Base-by-base conservation (phyloP, 53 echinoderm and acorn worm species). In the Mesocentrotus franciscanus region DNA sequence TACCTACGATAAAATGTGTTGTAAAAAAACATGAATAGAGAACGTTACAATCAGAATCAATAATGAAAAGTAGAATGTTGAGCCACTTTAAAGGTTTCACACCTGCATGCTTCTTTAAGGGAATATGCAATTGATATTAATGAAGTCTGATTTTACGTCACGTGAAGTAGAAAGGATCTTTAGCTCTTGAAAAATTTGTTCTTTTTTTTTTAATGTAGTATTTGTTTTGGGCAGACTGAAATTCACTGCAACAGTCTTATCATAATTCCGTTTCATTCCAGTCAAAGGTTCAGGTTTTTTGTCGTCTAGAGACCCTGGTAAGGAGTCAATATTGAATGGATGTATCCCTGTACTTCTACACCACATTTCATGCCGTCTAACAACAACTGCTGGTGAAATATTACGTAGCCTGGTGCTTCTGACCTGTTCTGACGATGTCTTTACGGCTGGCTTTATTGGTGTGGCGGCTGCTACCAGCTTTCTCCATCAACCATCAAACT, bases 401-500 rank as follows among this genome's bases (percentile, higher is more conserved):
- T 39, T 81, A 81, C 42, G 15, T 42, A 81, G 81, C 42, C 81
- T 81, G 81, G 81, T 17, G 36, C 42, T 36, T 9, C 42, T 20
- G 20, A 81, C 13, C 9, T 18, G 20, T 36, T 9, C 42, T 20
- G 20, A 81, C 13, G 81, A 81, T 81, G 81, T 58, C 87, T 87
- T 87, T 58, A 87, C 87, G 34, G 33, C 34, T 85, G 85, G 85
- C 0, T 85, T 87, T 87, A 87, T 87, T 56, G 58, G 58, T 57
- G 87, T 15, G 29, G 87, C 57, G 87, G 87, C 87, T 87, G 87
- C 87, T 87, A 10, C 87, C 87, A 58, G 58, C 27, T 39, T 85
- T 57, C 87, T 87, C 58, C 18, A n/a, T 64, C 91, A 66, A 64
- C 35, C 62, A 91, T 66, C 91, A 91, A 91, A 91, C 91, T 27